A percentile compares a stretch with the other conserved stretches of the same genome.
Evolutionary conservation across 2,888 invertebrate genomes (phyloP).

Genomic region (Caenorhabditis sp.): DNA sequence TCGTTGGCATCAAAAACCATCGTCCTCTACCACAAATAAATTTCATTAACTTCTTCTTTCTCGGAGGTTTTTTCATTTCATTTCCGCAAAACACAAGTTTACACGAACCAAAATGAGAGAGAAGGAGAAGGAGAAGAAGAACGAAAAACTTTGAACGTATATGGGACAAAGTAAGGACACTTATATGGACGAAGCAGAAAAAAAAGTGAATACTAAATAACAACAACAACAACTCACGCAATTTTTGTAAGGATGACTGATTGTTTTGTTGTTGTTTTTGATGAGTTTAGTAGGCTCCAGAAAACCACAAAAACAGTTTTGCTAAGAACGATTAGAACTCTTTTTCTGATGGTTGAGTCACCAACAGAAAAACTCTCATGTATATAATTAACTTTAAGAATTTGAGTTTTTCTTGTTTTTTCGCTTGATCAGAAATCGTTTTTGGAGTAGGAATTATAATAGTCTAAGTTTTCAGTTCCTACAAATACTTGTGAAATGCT

Average conservation of each 20-base stretch:
- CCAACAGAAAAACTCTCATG: too few relatives aligned
- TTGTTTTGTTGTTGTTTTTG: too few relatives aligned
- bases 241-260: not conserved
- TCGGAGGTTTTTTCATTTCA: not conserved
- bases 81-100: not conserved
- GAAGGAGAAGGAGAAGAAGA: not conserved
- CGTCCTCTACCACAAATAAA: not conserved
- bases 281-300: too few relatives aligned
- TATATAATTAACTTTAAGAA: too few relatives aligned
- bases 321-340: too few relatives aligned
- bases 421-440: too few relatives aligned
- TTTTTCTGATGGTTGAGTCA: too few relatives aligned
- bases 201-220: not conserved
- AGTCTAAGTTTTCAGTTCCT: too few relatives aligned
- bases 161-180: not conserved
- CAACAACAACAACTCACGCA: not conserved
- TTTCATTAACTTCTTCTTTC: not conserved
- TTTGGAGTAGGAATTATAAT: too few relatives aligned
- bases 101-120: not conserved
- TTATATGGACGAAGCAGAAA: not conserved
- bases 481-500: too few relatives aligned
- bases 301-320: too few relatives aligned
- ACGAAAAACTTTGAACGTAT: not conserved
- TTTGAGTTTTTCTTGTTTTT: too few relatives aligned
- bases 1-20: not conserved